phyloP scores from a whole-genome alignment of 2,888 invertebrate species.

The Brachylomia viminalis region DNA sequence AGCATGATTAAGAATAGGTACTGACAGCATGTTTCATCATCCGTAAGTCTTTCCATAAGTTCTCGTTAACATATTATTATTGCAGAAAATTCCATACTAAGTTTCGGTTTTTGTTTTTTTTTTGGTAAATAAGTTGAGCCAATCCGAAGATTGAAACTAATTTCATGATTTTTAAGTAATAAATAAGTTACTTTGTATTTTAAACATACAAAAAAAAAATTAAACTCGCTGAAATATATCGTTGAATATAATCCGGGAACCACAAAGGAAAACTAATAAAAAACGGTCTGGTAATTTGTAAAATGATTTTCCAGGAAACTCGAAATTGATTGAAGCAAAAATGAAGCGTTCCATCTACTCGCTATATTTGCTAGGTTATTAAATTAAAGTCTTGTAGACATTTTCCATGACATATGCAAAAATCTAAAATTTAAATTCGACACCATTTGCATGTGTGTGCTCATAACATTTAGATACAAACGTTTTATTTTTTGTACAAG shows the following conservation, averaged over 20 bases:
- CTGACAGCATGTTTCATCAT: neutral
- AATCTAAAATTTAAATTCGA: constrained; percentile 12
- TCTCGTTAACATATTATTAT: neutral
- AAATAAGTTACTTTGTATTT: neutral
- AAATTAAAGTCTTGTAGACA: constrained; percentile 3
- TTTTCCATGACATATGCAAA: constrained; percentile 22
- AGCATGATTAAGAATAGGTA: neutral
- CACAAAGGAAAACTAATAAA: neutral
- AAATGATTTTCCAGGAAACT: constrained; percentile 20
- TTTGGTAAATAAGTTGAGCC: neutral
- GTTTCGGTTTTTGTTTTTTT: neutral
- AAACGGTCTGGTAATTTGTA: neutral
- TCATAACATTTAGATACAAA: neutral
- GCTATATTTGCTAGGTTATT: constrained; percentile 13
- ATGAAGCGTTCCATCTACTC: neutral
- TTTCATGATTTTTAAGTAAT: neutral
- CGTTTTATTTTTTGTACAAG: neutral
- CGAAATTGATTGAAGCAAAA: constrained; percentile 23
- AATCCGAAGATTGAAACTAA: neutral
- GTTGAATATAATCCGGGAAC: neutral
- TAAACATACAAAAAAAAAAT: neutral
- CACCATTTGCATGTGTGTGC: neutral
- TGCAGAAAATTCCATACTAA: neutral
- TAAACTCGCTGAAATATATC: neutral
- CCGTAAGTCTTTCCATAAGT: neutral